A percentile compares a stretch with the other conserved stretches of the same genome.
Conservation (phyloP, 2,113 vertebrate genomes). For the Athene noctua region DNA sequence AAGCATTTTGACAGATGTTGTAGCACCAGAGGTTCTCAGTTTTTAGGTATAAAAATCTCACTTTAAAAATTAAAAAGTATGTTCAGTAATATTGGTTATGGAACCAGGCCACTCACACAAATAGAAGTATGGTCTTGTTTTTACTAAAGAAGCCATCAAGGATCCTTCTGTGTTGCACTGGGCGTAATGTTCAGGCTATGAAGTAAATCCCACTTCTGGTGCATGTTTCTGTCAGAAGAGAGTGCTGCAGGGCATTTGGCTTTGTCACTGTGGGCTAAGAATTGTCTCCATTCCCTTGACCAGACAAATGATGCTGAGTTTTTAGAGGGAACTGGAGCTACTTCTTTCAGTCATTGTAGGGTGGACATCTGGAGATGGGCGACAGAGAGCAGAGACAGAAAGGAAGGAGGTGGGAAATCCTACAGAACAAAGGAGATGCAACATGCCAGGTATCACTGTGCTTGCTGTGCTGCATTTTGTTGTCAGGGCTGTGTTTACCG, state of each 20-base stretch:
- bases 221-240: not conserved
- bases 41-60: not conserved
- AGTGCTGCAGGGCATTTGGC: not conserved
- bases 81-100: not conserved
- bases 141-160: not conserved
- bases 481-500: not conserved
- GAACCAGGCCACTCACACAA: not conserved
- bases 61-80: not conserved
- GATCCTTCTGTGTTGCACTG: not conserved
- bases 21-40: not conserved
- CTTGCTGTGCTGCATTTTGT: not conserved
- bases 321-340: not conserved
- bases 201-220: not conserved
- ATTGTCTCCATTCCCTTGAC: not conserved
- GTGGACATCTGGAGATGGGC: not conserved
- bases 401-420: not conserved
- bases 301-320: not conserved
- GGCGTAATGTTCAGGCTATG: not conserved
- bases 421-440: not conserved
- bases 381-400: not conserved
- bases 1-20: not conserved
- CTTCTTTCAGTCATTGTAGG: not conserved
- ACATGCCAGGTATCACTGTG: not conserved
- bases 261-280: not conserved
- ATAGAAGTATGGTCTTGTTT: not conserved